phyloP scores from a whole-genome alignment of 2,888 invertebrate species.

The Leptinotarsa peninsularis region DNA sequence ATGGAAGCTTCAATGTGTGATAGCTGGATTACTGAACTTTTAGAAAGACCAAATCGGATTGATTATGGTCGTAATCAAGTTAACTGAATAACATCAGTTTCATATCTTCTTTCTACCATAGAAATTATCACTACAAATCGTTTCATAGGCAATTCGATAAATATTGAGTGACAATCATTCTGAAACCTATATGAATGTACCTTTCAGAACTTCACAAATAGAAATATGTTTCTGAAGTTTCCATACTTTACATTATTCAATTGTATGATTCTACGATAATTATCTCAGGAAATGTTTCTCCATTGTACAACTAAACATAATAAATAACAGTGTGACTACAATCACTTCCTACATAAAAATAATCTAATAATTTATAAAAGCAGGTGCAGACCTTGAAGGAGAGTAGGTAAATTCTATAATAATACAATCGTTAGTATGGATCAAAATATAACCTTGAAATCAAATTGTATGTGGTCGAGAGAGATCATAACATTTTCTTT shows the following conservation, averaged over 20 bases:
- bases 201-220: no score
- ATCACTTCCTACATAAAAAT: conserved; percentile 14
- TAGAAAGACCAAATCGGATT: no score
- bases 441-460: neutral
- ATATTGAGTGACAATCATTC: no score
- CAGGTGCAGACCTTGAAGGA: conserved; percentile 9
- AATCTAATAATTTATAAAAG: neutral
- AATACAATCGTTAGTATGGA: neutral
- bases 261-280: neutral
- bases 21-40: no score
- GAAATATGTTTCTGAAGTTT: no score
- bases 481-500: neutral
- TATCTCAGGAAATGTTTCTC: neutral
- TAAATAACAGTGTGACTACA: neutral
- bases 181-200: no score
- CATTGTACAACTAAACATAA: neutral
- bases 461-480: neutral
- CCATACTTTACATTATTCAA: neutral
- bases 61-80: no score
- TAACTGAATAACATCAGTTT: no score
- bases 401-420: neutral
- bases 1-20: no score
- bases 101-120: no score
- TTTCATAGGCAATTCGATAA: no score
- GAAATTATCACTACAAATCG: no score